phyloP scores from a whole-genome alignment of 1,140 invertebrate genomes.

The Lepidurus couesii region DNA sequence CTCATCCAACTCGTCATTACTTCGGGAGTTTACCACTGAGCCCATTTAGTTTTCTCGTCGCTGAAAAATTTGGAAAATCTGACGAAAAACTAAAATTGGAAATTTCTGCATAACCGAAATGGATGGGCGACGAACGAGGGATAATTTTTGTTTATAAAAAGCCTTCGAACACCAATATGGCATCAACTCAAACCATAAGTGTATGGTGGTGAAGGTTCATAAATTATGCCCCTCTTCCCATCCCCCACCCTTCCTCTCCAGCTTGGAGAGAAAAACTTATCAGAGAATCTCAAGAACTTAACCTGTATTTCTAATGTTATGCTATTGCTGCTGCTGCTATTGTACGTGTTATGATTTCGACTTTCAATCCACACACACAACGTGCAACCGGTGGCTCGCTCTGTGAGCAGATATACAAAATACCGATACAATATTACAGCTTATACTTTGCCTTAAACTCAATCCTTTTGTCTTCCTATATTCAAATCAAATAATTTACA shows the following conservation, averaged over 20 bases:
- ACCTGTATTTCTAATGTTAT: neutral
- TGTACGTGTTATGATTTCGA: neutral
- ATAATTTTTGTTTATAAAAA: neutral
- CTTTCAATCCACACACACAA: neutral
- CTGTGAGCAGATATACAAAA: slow-evolving; percentile 3
- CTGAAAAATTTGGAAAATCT: neutral
- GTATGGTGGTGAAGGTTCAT: neutral
- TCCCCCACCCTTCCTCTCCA: neutral
- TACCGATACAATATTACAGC: slow-evolving; percentile 17
- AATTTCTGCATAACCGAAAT: neutral
- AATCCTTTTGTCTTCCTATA: neutral
- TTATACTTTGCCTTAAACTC: slow-evolving; percentile 10
- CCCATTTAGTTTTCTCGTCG: slow-evolving; percentile 5
- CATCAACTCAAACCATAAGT: neutral
- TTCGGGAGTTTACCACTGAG: neutral
- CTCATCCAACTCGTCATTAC: neutral
- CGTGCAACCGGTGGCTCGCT: neutral
- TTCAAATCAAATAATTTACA: too few species aligned
- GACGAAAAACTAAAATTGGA: neutral
- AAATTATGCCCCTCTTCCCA: neutral
- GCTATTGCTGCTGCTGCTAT: neutral
- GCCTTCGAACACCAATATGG: neutral
- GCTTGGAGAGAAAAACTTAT: neutral
- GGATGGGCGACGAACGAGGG: neutral
- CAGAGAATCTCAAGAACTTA: neutral